phyloP scores from a whole-genome alignment of 2,797 vertebrate genomes.

The Platyrinchus mystaceus region DNA sequence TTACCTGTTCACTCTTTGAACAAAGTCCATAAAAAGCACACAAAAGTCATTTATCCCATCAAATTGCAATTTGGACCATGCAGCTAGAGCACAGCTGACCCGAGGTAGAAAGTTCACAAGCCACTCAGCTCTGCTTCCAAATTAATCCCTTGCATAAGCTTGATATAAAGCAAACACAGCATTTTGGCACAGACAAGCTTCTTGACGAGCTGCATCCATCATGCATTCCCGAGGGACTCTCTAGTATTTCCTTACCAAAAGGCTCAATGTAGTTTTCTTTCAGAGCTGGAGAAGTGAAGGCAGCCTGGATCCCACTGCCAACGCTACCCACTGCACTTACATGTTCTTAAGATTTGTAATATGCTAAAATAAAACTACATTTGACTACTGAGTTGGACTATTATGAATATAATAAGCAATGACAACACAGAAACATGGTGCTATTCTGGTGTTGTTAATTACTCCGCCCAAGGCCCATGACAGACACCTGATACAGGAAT shows the following conservation, averaged over 20 bases:
- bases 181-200: background rate
- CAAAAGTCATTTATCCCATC: background rate
- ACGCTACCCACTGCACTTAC: background rate
- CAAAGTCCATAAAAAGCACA: background rate
- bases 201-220: background rate
- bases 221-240: background rate
- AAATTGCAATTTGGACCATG: background rate
- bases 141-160: background rate
- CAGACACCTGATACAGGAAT: background rate
- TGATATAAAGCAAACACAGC: background rate
- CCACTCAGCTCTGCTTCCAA: background rate
- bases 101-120: background rate
- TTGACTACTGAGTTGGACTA: background rate
- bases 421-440: background rate
- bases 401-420: background rate
- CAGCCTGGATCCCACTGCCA: background rate
- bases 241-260: background rate
- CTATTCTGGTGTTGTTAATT: background rate
- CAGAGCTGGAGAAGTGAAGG: background rate
- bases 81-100: background rate
- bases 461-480: background rate
- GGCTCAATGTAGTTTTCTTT: background rate
- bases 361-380: background rate
- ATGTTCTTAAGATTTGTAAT: background rate
- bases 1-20: background rate